Evolutionary conservation across 2,113 vertebrate species (phyloP), one percentile per base, ranked within the genome.

Genomic region (Chunga burmeisteri): DNA sequence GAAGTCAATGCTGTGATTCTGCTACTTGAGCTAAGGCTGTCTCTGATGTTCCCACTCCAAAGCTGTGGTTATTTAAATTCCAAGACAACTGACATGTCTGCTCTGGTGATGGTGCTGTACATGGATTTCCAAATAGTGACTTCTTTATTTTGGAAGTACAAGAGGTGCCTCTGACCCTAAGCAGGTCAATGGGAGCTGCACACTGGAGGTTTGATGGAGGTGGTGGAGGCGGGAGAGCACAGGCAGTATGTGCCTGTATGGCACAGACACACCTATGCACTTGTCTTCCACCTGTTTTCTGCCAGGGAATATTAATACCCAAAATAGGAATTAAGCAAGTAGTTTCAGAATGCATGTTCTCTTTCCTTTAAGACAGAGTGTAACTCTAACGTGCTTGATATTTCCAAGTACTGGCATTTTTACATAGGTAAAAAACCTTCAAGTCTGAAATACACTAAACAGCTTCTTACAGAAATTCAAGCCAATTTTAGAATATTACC

Each of bases 191-290:
- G 49, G 44, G 42, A 61, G 40, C 67, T 49, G 49, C 26, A 36
- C 21, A 7, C n/a, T 58, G 73, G 47, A 67, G 32, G 11, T 55
- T 91, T 81, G 61, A 9, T 78, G 65, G 71, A 79, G 29, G n/a
- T 25, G 29, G n/a, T 25, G 44, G 36, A 50, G 30, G 81, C 53
- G 88, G 79, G 20, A 59, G n/a, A 68, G 30, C 42, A 63, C 0
- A 0, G 42, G 52, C 44, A 70, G 9, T 13, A 2, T 55, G 30
- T 75, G 61, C 22, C 61, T 63, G 36, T 0, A 0, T 32, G 42
- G 52, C 78, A 42, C 63, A 80, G 59, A 47, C 38, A 10, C 47
- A 44, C n/a, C n/a, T 68, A 1, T 47, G n/a, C 19, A 7, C 46
- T 91, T 77, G 56, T 53, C 29, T 70, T 87, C 29, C 29, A 27